Evolutionary conservation across 2,888 invertebrate genomes (phyloP), one percentile per base, ranked within the genome.

Genomic region (Hydriomena furcata): DNA sequence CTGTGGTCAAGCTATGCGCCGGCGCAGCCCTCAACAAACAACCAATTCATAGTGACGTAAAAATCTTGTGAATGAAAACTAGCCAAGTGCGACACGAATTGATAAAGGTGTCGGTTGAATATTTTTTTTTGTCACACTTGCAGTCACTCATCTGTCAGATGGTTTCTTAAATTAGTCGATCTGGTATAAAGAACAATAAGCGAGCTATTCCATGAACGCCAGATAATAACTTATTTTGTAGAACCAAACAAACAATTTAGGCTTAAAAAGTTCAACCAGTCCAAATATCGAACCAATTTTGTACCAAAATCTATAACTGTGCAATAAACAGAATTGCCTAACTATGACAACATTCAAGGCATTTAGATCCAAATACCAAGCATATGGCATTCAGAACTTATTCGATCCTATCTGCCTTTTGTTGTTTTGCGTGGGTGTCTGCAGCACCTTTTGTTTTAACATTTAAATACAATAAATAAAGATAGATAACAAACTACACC

Each of bases 21-120:
- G 71, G 76, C 76, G 84, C 74, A 75, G 73, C 69, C 76, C 83
- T 80, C 60, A 58, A 71, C 79, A 85, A 85, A 85, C 77, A 86
- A 64, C 63, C 42, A 38, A 55, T 52, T 58, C 55, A 55, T 52
- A 36, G 60, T 67, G 70, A 66, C 70, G 66, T 63, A 61, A 63
- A 60, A 61, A 58, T 53, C 52, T 71, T 64, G 67, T 86, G 80
- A 87, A 87, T 88, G 86, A 76, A 75, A 55, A 62, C 61, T 66
- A 74, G 73, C 63, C 66, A 65, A 70, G 53, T 66, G 60, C 23
- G 46, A 40, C 44, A 41, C 20, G 20, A 31, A 38, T 41, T 46
- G 28, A 37, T 31, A 52, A 23, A 7, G 21, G 3, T 4, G 28
- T 21, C n/a, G 17, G 17, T 20, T 28, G 8, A 10, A 21, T 21